phyloP scores from a whole-genome alignment of 2,113 vertebrate species.

The Oophaga pumilio region DNA sequence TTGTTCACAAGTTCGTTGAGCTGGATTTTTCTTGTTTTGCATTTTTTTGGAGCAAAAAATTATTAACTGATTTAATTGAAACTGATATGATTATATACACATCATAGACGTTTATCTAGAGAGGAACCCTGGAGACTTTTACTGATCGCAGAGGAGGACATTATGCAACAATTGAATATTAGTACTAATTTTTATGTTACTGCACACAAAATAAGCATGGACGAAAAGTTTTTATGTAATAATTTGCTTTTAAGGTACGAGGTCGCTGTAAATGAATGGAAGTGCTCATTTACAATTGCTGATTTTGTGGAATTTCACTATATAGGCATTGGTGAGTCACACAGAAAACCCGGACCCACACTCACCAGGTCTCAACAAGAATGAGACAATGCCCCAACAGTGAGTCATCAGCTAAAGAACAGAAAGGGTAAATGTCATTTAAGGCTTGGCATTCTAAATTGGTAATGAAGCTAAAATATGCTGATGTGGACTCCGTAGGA shows the following conservation, averaged over 20 bases:
- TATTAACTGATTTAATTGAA: no score
- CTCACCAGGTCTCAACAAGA: slow-evolving; percentile 50
- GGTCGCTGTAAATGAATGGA: background rate
- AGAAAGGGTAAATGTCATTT: slow-evolving; percentile 24
- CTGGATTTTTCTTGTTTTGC: no score
- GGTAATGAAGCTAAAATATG: slow-evolving; percentile 42
- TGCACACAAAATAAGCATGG: background rate
- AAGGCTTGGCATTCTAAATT: slow-evolving; percentile 38
- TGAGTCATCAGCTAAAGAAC: slow-evolving; percentile 46
- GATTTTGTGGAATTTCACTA: slow-evolving; percentile 30
- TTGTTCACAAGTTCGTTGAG: no score
- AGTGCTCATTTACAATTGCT: background rate
- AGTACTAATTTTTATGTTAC: no score
- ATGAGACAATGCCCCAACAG: slow-evolving; percentile 13
- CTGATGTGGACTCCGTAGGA: slow-evolving; percentile 44
- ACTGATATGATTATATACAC: no score
- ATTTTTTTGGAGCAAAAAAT: no score
- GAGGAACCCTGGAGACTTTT: no score
- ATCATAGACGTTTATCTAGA: background rate
- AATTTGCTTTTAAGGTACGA: background rate
- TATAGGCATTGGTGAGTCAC: slow-evolving; percentile 35
- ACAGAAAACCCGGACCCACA: background rate
- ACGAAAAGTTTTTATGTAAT: background rate
- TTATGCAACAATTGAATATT: no score
- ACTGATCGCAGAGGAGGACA: no score